A percentile compares a stretch with the other conserved stretches of the same genome.
Conservation (phyloP, 1,140 invertebrate genomes). For the Ylistrum balloti region DNA sequence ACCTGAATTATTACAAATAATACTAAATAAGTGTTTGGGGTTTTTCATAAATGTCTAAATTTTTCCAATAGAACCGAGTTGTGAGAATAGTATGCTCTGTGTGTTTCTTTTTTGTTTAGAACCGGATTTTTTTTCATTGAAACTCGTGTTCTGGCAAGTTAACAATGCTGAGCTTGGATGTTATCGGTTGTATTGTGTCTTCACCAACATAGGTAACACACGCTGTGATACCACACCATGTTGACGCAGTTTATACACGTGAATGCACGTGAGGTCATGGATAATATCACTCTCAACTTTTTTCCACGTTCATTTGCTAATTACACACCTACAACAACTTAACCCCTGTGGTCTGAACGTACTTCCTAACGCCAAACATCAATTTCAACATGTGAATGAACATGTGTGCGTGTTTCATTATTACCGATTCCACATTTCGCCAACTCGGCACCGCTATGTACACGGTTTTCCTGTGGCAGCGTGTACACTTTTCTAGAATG, state of each 20-base stretch:
- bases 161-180: background rate
- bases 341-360: background rate
- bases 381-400: background rate
- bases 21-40: no score
- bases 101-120: no score
- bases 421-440: background rate
- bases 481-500: background rate
- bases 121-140: no score
- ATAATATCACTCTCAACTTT: background rate
- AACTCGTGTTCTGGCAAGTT: background rate
- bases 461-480: background rate
- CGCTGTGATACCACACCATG: no score
- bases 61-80: no score
- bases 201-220: no score
- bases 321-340: background rate
- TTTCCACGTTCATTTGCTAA: background rate
- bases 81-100: no score
- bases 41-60: no score
- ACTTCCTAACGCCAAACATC: no score
- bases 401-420: background rate
- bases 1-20: no score
- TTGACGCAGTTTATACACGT: background rate
- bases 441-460: background rate
- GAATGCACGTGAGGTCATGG: background rate
- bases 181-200: no score